phyloP scores from a whole-genome alignment of 2,797 vertebrate genomes.

The Enteromius thamalakanensis region DNA sequence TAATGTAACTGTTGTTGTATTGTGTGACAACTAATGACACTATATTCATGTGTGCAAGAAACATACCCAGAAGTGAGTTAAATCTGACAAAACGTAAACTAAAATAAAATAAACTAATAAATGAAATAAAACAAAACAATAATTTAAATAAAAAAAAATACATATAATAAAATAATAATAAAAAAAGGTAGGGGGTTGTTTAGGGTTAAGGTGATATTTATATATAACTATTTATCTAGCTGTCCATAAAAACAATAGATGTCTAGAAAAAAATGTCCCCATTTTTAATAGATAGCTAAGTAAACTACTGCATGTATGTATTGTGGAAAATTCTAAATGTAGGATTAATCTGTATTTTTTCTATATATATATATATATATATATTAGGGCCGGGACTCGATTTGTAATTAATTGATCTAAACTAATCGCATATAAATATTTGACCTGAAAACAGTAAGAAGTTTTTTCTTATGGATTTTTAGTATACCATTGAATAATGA shows the following conservation, averaged over 20 bases:
- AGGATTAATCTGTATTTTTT: not conserved
- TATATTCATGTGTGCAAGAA: not conserved
- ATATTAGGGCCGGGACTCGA: too few species aligned
- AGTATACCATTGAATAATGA: too few species aligned
- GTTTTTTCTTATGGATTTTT: too few species aligned
- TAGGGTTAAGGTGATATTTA: not conserved
- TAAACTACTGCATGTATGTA: not conserved
- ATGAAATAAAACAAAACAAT: not conserved
- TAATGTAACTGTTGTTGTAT: not conserved
- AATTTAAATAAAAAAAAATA: not conserved
- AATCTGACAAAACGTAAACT: not conserved
- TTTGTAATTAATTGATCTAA: too few species aligned
- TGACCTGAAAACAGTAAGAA: too few species aligned
- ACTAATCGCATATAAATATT: too few species aligned
- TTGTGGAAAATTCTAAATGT: not conserved
- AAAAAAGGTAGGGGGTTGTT: not conserved
- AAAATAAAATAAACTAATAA: not conserved
- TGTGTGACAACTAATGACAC: not conserved
- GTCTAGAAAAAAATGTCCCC: not conserved
- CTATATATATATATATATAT: too few species aligned
- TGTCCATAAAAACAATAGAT: not conserved
- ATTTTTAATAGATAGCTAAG: not conserved
- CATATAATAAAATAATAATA: not conserved
- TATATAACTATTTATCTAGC: not conserved
- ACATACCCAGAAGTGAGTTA: not conserved